Conservation (phyloP, 2,113 vertebrate genomes). For the Bubo blakistoni region DNA sequence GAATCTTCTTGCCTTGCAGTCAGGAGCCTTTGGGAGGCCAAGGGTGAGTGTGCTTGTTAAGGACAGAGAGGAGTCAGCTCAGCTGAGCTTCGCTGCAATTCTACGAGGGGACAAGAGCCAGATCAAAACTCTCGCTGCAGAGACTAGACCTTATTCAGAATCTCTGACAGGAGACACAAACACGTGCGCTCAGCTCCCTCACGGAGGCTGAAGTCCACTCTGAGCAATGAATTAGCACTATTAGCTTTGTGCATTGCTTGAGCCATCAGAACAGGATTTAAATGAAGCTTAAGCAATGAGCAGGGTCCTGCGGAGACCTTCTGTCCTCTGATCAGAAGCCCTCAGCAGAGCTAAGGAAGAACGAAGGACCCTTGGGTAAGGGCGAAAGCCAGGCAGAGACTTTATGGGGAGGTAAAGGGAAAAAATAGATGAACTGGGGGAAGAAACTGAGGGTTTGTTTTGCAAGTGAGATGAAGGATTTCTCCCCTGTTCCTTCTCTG, state of each 20-base stretch:
- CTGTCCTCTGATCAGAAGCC: not conserved
- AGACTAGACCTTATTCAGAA: accelerated
- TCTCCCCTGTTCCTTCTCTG: not conserved
- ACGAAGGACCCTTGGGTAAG: not conserved
- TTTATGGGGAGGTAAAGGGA: not conserved
- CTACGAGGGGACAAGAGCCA: accelerated
- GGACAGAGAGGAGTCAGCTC: not conserved
- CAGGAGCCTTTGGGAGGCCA: not conserved
- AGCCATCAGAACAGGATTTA: not conserved
- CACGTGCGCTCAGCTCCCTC: accelerated
- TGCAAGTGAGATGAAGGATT: not conserved
- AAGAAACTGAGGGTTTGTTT: not conserved
- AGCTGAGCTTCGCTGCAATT: not conserved
- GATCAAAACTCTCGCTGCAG: not conserved
- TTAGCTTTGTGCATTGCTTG: not conserved
- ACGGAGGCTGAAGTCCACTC: not conserved
- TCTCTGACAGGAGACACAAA: not conserved
- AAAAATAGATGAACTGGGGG: not conserved
- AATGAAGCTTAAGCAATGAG: not conserved
- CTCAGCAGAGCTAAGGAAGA: not conserved
- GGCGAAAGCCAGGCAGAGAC: not conserved
- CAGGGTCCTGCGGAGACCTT: not conserved
- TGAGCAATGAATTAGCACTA: not conserved
- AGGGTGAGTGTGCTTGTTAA: not conserved
- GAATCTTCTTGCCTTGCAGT: not conserved